These are phyloP conservation scores for Gymnarchus niloticus DNA, from an alignment of 2,113 vertebrate genomes.

Conservation along the genomic window DNA sequence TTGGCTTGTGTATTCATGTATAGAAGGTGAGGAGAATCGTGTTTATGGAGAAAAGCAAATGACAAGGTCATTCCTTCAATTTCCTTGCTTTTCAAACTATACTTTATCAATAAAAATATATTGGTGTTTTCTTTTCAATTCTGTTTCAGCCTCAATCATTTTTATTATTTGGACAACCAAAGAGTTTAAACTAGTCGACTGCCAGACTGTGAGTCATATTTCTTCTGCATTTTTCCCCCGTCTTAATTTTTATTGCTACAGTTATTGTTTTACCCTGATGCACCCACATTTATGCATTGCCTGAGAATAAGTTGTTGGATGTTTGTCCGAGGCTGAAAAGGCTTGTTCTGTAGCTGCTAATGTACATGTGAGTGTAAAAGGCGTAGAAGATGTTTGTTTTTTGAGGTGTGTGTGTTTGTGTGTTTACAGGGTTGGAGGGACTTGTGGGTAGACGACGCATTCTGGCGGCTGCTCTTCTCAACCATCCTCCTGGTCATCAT, in stretches of 20 bases:
- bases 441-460: slow-evolving; percentile 93
- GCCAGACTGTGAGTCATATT: slow-evolving; percentile 77
- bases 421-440: slow-evolving; percentile 81
- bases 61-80: neutral
- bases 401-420: neutral
- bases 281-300: neutral
- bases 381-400: neutral
- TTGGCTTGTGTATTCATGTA: neutral
- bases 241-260: neutral
- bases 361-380: neutral
- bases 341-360: neutral
- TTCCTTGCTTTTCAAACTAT: neutral
- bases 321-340: neutral
- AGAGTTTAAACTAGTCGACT: slow-evolving; percentile 89
- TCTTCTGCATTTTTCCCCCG: neutral
- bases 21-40: neutral
- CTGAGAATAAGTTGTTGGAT: neutral
- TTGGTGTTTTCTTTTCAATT: slow-evolving; percentile 14
- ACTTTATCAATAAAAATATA: neutral
- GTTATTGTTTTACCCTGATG: neutral
- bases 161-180: slow-evolving; percentile 96
- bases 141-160: slow-evolving; percentile 81
- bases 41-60: neutral
- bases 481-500: slow-evolving; percentile 95
- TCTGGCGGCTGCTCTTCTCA: slow-evolving; percentile 91